Evolutionary conservation across 2,888 invertebrate genomes (phyloP).

Genomic region (Caenorhabditis sulstoni): DNA sequence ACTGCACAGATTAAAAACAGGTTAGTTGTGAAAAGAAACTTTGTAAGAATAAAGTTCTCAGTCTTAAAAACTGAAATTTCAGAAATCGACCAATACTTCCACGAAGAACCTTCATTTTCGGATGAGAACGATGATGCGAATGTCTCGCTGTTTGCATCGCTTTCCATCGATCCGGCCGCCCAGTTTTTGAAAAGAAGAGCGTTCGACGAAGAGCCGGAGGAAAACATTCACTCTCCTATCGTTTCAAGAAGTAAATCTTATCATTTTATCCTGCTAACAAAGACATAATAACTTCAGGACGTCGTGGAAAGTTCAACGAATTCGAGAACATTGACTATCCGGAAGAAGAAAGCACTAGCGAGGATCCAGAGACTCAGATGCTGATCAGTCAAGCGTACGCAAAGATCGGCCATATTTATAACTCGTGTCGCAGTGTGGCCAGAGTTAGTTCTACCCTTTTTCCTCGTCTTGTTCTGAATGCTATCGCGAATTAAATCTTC

Average conservation of each 20-base stretch:
- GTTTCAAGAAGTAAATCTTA: slow-evolving; percentile 32
- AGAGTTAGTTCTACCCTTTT: slow-evolving; percentile 29
- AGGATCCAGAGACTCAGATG: slow-evolving; percentile 22
- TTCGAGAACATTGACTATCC: slow-evolving; percentile 44
- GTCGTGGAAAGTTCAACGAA: slow-evolving; percentile 24
- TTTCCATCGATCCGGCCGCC: slow-evolving; percentile 36
- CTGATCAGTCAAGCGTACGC: slow-evolving; percentile 53
- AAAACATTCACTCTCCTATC: slow-evolving; percentile 46
- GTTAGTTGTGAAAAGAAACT: no score
- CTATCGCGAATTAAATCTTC: slow-evolving; percentile 16
- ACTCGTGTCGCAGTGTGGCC: slow-evolving; percentile 29
- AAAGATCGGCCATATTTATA: slow-evolving; percentile 39
- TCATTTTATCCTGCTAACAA: neutral
- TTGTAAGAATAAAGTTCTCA: no score
- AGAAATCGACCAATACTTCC: slow-evolving; percentile 39
- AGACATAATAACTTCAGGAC: slow-evolving; percentile 1
- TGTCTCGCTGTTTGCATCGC: slow-evolving; percentile 39
- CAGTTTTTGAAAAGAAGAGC: slow-evolving; percentile 10
- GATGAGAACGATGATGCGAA: slow-evolving; percentile 20
- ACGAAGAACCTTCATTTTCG: slow-evolving; percentile 21
- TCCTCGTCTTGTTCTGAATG: slow-evolving; percentile 14
- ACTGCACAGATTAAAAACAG: slow-evolving; percentile 32
- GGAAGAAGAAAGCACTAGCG: slow-evolving; percentile 15
- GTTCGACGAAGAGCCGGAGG: neutral
- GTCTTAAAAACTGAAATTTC: neutral